phyloP scores from a whole-genome alignment of 2,888 invertebrate genomes.

The Tanypteryx hageni region DNA sequence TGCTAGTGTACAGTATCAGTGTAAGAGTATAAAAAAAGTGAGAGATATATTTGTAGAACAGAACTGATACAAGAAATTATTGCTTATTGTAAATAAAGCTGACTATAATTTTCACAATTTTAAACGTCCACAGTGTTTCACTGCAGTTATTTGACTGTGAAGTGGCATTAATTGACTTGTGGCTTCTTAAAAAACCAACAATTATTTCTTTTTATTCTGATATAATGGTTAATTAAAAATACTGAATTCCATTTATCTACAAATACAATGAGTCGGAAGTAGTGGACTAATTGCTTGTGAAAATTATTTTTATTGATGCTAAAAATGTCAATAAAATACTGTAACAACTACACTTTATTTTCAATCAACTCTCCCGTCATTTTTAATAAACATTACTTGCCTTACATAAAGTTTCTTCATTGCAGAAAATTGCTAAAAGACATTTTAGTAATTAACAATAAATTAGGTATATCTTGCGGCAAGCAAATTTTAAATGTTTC shows the following conservation, averaged over 20 bases:
- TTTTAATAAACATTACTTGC: background rate
- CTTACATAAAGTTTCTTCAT: background rate
- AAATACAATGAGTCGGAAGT: slow-evolving; percentile 7
- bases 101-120: slow-evolving; percentile 54
- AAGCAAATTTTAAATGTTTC: background rate
- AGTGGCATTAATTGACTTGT: too few relatives aligned
- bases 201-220: background rate
- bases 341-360: background rate
- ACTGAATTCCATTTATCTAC: background rate
- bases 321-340: slow-evolving; percentile 53
- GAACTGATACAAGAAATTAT: slow-evolving; percentile 33
- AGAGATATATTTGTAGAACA: slow-evolving; percentile 55
- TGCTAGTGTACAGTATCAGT: slow-evolving; percentile 50
- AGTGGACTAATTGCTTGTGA: slow-evolving; percentile 42
- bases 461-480: background rate
- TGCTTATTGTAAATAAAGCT: slow-evolving; percentile 56
- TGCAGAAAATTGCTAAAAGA: background rate
- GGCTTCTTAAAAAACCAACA: too few relatives aligned
- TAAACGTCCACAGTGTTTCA: slow-evolving; percentile 9
- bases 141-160: too few relatives aligned
- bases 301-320: slow-evolving; percentile 60
- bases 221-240: background rate
- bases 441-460: background rate
- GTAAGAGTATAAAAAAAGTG: slow-evolving; percentile 48
- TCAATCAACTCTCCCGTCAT: background rate